Evolutionary conservation across 2,797 vertebrate species (phyloP).

Genomic region (Euthynnus affinis): DNA sequence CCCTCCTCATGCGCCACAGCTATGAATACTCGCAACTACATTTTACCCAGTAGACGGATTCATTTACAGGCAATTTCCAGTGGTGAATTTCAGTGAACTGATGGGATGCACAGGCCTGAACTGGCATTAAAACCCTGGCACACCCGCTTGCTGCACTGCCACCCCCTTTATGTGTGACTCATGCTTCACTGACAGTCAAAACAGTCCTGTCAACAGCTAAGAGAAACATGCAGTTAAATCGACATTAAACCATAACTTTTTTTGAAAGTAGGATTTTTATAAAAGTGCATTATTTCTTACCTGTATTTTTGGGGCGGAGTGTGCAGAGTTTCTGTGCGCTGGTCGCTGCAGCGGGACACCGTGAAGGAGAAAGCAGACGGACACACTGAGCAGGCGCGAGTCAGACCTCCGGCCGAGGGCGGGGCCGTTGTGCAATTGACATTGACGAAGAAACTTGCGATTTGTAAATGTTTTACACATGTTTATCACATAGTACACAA

Average conservation of each 20-base stretch:
- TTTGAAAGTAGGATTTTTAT: accelerated
- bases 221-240: not conserved
- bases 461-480: not conserved
- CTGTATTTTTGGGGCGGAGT: constrained; percentile 58
- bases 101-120: constrained; percentile 35
- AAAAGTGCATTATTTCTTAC: constrained; percentile 64
- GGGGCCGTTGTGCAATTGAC: constrained; percentile 64
- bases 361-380: constrained; percentile 80
- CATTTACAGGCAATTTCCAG: not conserved
- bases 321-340: constrained; percentile 47
- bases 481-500: not conserved
- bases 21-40: not conserved
- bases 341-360: constrained; percentile 64
- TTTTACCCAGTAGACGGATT: not conserved
- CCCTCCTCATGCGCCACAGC: accelerated
- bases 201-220: constrained; percentile 12
- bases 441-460: constrained; percentile 27
- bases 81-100: not conserved
- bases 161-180: constrained; percentile 46
- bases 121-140: constrained; percentile 35
- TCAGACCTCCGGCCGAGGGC: constrained; percentile 50
- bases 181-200: constrained; percentile 23
- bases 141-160: constrained; percentile 24
- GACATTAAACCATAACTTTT: not conserved
- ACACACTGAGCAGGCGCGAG: constrained; percentile 74